Evolutionary conservation across 2,888 invertebrate species (phyloP), one percentile per base, ranked within the genome.

Genomic region (Cosmorhoe ocellata): DNA sequence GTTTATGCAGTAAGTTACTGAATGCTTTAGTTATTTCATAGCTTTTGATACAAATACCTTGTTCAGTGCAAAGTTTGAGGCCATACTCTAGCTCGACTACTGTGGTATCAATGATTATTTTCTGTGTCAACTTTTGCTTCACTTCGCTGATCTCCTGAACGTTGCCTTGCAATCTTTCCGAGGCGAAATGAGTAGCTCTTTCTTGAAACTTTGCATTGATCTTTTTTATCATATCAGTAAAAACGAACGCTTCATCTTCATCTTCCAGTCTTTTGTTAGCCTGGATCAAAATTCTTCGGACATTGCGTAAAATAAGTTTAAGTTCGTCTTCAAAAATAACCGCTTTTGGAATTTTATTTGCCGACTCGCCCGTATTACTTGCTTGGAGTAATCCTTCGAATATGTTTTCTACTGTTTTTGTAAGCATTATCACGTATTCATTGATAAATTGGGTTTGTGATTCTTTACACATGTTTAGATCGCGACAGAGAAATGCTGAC

Each of bases 171-270:
- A 79, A 18, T 40, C 64, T 65, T 1, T 73, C 67, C 3, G 55
- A 13, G 0, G 73, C 58, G 18, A 74, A 76, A 1, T 34, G 10
- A 0, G 65, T 51, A 1, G 76, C 66, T 24, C 67, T 64, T 18
- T 74, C 71, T 59, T 82, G 81, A 34, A 81, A 80, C 58, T 65
- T 69, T 0, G 71, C 64, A 49, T 74, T 77, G 8, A 84, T 75
- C 61, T 63, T 80, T 57, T 88, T 88, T 0, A 84, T 50, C 1
- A 76, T 26, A 22, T 72, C 69, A 2, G 61, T 64, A 84, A 84
- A 85, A 4, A 69, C 40, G n/a, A 70, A 69, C 0, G 64, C 69
- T 0, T 64, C 61, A 0, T 66, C 69, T 0, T 63, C 60, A 0
- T 73, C 67, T 1, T 42, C 61, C 0, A 70, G 33, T 59, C 70